These are phyloP conservation scores for Karalla daura DNA, from an alignment of 2,797 vertebrate species.

Conservation along the genomic window DNA sequence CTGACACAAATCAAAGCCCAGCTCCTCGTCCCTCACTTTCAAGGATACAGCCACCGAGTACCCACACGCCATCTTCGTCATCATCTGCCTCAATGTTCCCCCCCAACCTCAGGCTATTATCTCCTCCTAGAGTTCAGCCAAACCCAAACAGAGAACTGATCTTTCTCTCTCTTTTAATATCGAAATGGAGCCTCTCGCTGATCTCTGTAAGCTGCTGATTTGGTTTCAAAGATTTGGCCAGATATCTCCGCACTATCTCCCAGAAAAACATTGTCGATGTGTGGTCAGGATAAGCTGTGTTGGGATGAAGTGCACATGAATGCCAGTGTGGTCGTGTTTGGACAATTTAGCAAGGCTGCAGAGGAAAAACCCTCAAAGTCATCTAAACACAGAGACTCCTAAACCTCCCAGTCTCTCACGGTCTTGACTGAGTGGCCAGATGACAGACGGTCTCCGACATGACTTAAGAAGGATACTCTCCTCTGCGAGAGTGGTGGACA, in stretches of 20 bases:
- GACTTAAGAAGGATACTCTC: conserved; percentile 38
- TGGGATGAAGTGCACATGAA: conserved; percentile 78
- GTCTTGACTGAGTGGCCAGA: conserved; percentile 48
- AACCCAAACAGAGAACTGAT: conserved; percentile 69
- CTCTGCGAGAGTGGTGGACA: conserved; percentile 22
- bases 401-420: conserved; percentile 72
- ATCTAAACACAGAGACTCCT: conserved; percentile 73
- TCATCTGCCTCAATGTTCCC: conserved; percentile 47
- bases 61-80: conserved; percentile 8
- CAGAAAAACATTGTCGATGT: conserved; percentile 82
- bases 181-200: conserved; percentile 60
- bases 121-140: conserved; percentile 51
- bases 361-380: conserved; percentile 78
- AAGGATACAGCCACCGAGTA: conserved; percentile 23
- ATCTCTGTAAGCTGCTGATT: conserved; percentile 76
- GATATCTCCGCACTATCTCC: conserved; percentile 74
- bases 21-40: conserved; percentile 45
- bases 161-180: conserved; percentile 78
- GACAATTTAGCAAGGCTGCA: conserved; percentile 78
- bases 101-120: conserved; percentile 48
- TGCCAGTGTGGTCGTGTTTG: conserved; percentile 83
- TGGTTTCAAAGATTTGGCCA: conserved; percentile 77
- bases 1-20: conserved; percentile 49
- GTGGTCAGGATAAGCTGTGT: conserved; percentile 78
- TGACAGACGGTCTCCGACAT: conserved; percentile 47